These are phyloP conservation scores for Anarhynchus alexandrinus DNA, from an alignment of 2,113 vertebrate species.

Conservation along the genomic window DNA sequence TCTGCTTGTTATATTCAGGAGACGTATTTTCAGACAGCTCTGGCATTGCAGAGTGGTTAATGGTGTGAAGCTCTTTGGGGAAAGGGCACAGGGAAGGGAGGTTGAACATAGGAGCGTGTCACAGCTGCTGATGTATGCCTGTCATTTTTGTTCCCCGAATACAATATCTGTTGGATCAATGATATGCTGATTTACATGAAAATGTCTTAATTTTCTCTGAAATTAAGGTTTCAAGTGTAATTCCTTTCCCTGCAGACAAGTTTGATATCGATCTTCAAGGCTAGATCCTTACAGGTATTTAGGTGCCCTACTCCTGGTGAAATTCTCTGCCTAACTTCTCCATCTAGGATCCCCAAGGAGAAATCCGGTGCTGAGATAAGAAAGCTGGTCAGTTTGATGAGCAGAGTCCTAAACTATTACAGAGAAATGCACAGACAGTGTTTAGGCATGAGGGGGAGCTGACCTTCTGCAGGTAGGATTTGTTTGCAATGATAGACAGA, in stretches of 20 bases:
- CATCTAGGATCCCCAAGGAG: not conserved
- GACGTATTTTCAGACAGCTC: constrained; percentile 42
- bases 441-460: not conserved
- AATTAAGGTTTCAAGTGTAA: not conserved
- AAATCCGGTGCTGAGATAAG: not conserved
- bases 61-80: not conserved
- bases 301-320: not conserved
- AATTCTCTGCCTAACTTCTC: not conserved
- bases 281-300: not conserved
- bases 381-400: not conserved
- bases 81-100: not conserved
- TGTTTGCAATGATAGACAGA: not conserved
- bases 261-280: not conserved
- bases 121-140: constrained; percentile 36
- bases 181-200: constrained; percentile 51
- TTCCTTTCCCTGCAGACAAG: not conserved
- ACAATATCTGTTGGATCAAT: constrained; percentile 6
- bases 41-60: constrained; percentile 14
- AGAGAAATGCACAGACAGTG: not conserved
- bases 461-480: not conserved
- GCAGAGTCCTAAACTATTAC: not conserved
- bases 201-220: constrained; percentile 45
- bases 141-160: not conserved
- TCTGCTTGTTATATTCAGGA: constrained; percentile 17
- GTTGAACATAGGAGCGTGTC: not conserved